These are phyloP conservation scores for Muntiacus reevesi DNA, from an alignment of 2,113 vertebrate genomes.

Conservation along the genomic window DNA sequence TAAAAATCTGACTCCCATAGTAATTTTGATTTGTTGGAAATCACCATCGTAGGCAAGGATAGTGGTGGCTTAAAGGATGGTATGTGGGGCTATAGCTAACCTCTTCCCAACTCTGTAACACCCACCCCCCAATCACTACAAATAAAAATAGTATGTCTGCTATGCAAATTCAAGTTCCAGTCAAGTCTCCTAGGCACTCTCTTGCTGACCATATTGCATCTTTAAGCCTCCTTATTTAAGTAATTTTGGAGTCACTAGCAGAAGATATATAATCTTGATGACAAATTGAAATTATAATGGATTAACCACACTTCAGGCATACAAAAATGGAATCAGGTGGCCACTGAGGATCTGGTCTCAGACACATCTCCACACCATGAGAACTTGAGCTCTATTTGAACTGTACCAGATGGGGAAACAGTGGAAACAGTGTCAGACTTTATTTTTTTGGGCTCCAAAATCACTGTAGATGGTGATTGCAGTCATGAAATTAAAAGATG, in stretches of 20 bases:
- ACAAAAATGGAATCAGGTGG: background rate
- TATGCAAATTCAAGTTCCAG: background rate
- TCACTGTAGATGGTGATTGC: too few relatives aligned
- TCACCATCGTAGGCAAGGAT: background rate
- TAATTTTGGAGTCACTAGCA: background rate
- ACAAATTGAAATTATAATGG: background rate
- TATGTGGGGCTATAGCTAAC: background rate
- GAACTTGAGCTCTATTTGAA: background rate
- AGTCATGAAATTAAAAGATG: too few relatives aligned
- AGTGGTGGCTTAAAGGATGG: background rate
- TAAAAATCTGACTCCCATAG: background rate
- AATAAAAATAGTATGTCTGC: background rate
- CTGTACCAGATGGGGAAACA: background rate
- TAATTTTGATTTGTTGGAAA: background rate
- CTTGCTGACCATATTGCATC: background rate
- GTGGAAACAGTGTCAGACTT: too few relatives aligned
- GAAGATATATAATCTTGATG: background rate
- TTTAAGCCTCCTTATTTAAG: background rate
- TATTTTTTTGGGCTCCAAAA: too few relatives aligned
- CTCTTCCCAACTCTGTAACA: background rate
- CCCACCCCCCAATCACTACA: background rate
- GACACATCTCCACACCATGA: background rate
- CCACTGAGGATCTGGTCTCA: background rate
- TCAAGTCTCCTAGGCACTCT: background rate
- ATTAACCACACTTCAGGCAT: background rate